A percentile compares a stretch with the other conserved stretches of the same genome.
These are phyloP conservation scores for Pteronura brasiliensis DNA, from an alignment of 2,113 vertebrate species.

Conservation along the genomic window DNA sequence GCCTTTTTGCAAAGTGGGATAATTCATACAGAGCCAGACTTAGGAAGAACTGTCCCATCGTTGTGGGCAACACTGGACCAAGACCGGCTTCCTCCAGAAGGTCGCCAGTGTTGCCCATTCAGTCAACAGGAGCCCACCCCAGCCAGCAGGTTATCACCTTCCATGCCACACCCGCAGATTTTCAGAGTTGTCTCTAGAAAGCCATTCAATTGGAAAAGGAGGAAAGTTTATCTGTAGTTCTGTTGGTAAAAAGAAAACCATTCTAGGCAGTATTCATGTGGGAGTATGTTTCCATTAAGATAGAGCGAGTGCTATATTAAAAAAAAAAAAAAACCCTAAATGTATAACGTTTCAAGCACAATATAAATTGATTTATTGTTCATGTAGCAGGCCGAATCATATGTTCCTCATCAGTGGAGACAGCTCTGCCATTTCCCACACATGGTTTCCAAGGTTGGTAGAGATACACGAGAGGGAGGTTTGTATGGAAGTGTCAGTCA, in stretches of 20 bases:
- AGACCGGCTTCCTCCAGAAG: rapidly evolving
- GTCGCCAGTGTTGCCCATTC: neutral
- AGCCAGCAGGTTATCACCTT: neutral
- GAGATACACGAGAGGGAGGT: neutral
- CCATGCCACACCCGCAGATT: neutral
- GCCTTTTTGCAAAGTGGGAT: neutral
- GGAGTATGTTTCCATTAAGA: slow-evolving; percentile 17
- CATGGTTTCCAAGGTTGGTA: neutral
- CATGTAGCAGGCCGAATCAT: neutral
- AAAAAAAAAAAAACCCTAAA: neutral
- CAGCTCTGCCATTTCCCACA: neutral
- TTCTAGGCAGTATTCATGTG: neutral
- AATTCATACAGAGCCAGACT: neutral
- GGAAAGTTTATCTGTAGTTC: neutral
- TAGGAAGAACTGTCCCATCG: neutral
- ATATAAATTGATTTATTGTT: slow-evolving; percentile 31
- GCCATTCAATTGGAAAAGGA: neutral
- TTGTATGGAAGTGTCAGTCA: neutral
- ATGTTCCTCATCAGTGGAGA: slow-evolving; percentile 12
- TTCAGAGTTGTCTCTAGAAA: neutral
- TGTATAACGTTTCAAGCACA: neutral
- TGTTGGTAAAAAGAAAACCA: slow-evolving; percentile 3
- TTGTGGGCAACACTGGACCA: neutral
- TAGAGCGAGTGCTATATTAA: neutral
- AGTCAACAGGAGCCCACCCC: neutral